phyloP scores from a whole-genome alignment of 2,888 invertebrate genomes.

The Theretra japonica region DNA sequence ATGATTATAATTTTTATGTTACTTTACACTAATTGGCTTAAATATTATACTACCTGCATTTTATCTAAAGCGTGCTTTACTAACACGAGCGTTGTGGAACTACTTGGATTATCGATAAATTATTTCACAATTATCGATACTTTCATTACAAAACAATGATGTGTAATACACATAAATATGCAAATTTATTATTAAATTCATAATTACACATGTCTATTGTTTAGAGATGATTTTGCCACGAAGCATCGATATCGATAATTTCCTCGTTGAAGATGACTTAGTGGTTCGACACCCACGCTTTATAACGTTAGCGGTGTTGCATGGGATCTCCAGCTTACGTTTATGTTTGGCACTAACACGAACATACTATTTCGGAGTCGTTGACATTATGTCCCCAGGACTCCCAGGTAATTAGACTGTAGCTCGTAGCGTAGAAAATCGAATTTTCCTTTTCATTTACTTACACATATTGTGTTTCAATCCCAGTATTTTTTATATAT shows the following conservation, averaged over 20 bases:
- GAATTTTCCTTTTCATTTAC: background rate
- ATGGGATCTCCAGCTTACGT: slow-evolving; percentile 49
- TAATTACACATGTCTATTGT: background rate
- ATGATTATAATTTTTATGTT: slow-evolving; percentile 1
- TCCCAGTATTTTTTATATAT: background rate
- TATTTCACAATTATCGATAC: background rate
- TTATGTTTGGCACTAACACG: slow-evolving; percentile 43
- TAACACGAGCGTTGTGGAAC: slow-evolving; percentile 13
- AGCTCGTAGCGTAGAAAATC: slow-evolving; percentile 3
- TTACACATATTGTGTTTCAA: slow-evolving; percentile 18
- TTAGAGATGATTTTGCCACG: background rate
- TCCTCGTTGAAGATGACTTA: background rate
- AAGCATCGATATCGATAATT: slow-evolving; percentile 19
- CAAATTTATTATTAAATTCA: background rate
- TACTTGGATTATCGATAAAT: background rate
- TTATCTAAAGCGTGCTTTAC: slow-evolving; percentile 29
- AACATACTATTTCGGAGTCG: slow-evolving; percentile 55
- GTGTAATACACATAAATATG: no score
- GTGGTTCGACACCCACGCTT: slow-evolving; percentile 1
- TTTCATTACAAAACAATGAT: background rate
- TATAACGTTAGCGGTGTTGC: slow-evolving; percentile 45
- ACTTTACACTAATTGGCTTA: slow-evolving; percentile 11
- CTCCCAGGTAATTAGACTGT: slow-evolving; percentile 57
- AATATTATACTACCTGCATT: background rate
- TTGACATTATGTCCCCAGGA: slow-evolving; percentile 78